Evolutionary conservation across 2,888 invertebrate genomes (phyloP), one percentile per base, ranked within the genome.

Genomic region (Steinernema hermaphroditum): DNA sequence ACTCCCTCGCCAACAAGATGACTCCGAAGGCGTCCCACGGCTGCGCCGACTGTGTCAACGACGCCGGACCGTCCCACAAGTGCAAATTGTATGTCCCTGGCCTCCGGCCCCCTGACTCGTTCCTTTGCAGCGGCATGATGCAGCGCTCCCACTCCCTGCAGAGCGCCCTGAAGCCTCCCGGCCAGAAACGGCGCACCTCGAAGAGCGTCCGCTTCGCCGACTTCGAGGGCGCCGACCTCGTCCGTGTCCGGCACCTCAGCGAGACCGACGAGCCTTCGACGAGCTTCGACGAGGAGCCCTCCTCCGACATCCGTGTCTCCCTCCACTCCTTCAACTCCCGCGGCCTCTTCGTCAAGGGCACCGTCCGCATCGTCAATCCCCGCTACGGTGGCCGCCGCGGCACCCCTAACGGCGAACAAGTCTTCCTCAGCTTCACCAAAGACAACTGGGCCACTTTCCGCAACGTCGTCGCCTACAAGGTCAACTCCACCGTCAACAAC

Each of bases 331-430:
- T 54, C 54, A 54, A 16, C 54, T 54, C 54, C 6, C 54, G 54
- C 54, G 54, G 54, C 54, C 54, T 54, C 54, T 54, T 54, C 27
- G 54, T 54, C 54, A 54, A 54, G 27, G 54, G 54, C 54, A 54
- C 54, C 54, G 54, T 54, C 6, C 54, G 54, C 54, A 54, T 54
- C 27, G 54, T 54, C 24, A 54, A 54, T 24, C 54, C 54, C 2
- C 54, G 54, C 54, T 54, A 54, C 54, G 54, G 54, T 2, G 54
- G 54, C 54, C 22, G 54, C 49, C 12, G 19, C 2, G 6, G 54
- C 2, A 54, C 24, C 54, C 24, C 54, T 8, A 54, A 54, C 54
- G 54, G 54, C 54, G 54, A 54, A 16, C 54, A 54, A 24, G 54
- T 54, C 54, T 54, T 54, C 54, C 54, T 54, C 6, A 54, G 54